Evolutionary conservation across 1,140 invertebrate genomes (phyloP), one percentile per base, ranked within the genome.

Genomic region (Hycleus phaleratus): DNA sequence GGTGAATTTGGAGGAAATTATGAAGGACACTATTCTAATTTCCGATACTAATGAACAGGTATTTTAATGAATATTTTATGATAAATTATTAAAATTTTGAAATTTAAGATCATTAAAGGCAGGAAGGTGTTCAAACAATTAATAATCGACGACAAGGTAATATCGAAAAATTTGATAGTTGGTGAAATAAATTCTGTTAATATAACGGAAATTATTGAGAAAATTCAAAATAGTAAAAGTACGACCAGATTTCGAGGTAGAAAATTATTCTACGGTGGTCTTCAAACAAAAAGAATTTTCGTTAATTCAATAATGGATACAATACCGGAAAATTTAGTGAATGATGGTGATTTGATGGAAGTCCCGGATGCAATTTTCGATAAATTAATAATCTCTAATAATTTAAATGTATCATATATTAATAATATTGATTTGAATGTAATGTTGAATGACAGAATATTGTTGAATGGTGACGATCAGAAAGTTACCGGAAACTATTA

Each of bases 181-280:
- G 32, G 7, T 32, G 7, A 5, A 32, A 32, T 32, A 4, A 32
- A 62, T 46, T 65, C 64, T 46, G 45, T 62, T 7, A 54, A 69
- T 26, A 64, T 69, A 11, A 59, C 58, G 32, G 38, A 44, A 45
- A 49, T 70, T 2, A 70, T 71, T 46, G 46, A 48, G 62, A 65
- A 60, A 58, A 66, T 47, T 10, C 42, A 32, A 32, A 32, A 32
- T 1, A 32, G 32, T 32, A 2, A 4, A 7, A 32, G 4, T 32
- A 32, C 32, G 7, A 32, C 32, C 7, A 7, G 7, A 32, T 32
- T 32, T 32, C 32, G 32, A 0, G 71, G 71, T 24, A 56, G 50
- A 26, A 72, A 72, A 60, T 66, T 61, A 7, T 71, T 72, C 52
- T 69, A 65, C 56, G 59, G 46, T 9, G 68, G 69, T 6, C 43